Base-by-base conservation (phyloP, 2,888 invertebrate genomes). In the Amorpha juglandis region DNA sequence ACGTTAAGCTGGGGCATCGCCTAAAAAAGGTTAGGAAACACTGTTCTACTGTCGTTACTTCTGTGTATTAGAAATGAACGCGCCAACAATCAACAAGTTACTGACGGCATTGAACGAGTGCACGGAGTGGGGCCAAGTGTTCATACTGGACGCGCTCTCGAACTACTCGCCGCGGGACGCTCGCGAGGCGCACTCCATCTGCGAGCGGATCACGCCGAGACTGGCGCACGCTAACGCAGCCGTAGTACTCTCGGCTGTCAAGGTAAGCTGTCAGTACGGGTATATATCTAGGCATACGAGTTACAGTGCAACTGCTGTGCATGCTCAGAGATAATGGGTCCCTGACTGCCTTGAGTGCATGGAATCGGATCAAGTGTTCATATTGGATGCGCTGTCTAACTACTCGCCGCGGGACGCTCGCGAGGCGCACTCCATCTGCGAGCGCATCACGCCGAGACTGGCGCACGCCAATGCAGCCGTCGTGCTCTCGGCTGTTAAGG, bases 401-500 rank as follows among this genome's bases (percentile, higher is more conserved):
- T 99, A 99, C 91, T 96, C 96, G 62, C 99, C 99, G 0, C 96
- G 98, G 76, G 99, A 99, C 91, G 98, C 99, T 76, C 95, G 99
- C 58, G 99, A 99, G 88, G 99, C 99, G 1, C 99, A 99, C 90
- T 99, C 98, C 74, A 98, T 99, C 77, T 99, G 99, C 87, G 99
- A 99, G 94, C 94, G 99, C 67, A 99, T 99, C 77, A 99, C 99
- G 1, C 99, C 99, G 1, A 95, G 99, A 19, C 94, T 99, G 69
- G 99, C 99, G 6, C 99, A 99, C 90, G 99, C 99, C 3, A 99
- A 99, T 90, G 99, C 99, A 1, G 99, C 99, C 8, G 99, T 99
- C 35, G 99, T 99, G 0, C 94, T 99, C 0, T 99, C 99, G 27
- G 99, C 99, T 64, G 99, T 99, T 45, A 99, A 99, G 95, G 98